Percentiles rank a stretch among this genome's conserved stretches.
Evolutionary conservation across 2,113 vertebrate species (phyloP).

Genomic region (Clarias macrocephalus): DNA sequence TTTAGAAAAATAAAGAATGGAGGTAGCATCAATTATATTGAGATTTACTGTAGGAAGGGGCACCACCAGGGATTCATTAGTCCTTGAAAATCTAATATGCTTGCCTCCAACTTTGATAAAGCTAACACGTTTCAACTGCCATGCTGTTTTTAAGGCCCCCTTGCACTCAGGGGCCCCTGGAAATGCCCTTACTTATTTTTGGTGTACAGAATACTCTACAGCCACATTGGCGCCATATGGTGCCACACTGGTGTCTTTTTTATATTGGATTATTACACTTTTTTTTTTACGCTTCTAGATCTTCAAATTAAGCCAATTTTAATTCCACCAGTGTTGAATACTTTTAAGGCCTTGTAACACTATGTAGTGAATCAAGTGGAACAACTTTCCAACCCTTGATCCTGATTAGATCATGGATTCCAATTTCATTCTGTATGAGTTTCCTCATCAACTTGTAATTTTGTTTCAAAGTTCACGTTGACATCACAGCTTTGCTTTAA

Average conservation of each 20-base stretch:
- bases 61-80: no score
- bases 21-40: not conserved
- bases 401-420: not conserved
- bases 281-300: no score
- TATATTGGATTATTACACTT: no score
- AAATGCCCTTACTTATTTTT: not conserved
- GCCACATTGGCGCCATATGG: not conserved
- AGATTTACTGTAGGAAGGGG: not conserved
- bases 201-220: not conserved
- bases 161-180: no score
- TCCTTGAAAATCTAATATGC: no score
- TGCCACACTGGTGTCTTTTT: no score
- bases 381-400: not conserved
- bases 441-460: not conserved
- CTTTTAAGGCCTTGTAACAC: not conserved
- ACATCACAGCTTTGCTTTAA: conserved; percentile 18
- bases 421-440: not conserved
- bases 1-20: not conserved
- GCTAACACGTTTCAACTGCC: no score
- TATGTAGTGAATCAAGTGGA: not conserved
- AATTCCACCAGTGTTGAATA: not conserved
- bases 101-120: no score
- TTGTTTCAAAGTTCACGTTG: not conserved
- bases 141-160: no score
- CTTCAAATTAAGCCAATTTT: not conserved